Evolutionary conservation across 2,797 vertebrate genomes (phyloP), one percentile per base, ranked within the genome.

Genomic region (Sphenopsis melanotis): DNA sequence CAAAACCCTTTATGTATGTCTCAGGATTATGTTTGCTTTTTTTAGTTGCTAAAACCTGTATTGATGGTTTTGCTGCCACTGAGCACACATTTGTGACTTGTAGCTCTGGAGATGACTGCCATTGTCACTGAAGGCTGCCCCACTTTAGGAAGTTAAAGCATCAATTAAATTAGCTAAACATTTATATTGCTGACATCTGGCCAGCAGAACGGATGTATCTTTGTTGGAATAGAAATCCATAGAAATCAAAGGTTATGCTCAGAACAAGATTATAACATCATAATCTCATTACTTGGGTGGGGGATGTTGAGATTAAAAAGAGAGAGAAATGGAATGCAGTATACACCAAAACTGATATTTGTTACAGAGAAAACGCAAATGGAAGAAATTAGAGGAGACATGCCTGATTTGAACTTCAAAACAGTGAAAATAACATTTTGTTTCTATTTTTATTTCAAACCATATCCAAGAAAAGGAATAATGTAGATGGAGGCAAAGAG

Each of bases 401-500:
- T 84, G 70, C 32, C 74, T 39, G 69, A 89, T 89, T 88, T 86
- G 63, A 92, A 93, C 91, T 93, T 95, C 79, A 90, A 83, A 95
- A 86, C 82, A 82, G 76, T 94, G 91, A 90, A 97, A 96, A 96
- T 59, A 94, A 55, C 79, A 72, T 92, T 96, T 84, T 20, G 30
- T 86, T 96, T 88, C 96, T 96, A 90, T 94, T 94, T 95, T 94
- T 93, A 88, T 95, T 94, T 88, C 91, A 86, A 56, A 86, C 93
- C 63, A 63, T 84, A 72, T 88, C 65, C 36, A 36, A 96, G 69
- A 71, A 81, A 80, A 78, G 72, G 30, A 80, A 90, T 92, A 76
- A 83, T 81, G 50, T 85, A 85, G 81, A 83, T 85, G 60, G 79
- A 95, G 72, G 65, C 78, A 88, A 65, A 91, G 83, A 63, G 59